These are phyloP conservation scores for Trichomalopsis sarcophagae DNA, from an alignment of 1,140 invertebrate genomes.

Conservation along the genomic window DNA sequence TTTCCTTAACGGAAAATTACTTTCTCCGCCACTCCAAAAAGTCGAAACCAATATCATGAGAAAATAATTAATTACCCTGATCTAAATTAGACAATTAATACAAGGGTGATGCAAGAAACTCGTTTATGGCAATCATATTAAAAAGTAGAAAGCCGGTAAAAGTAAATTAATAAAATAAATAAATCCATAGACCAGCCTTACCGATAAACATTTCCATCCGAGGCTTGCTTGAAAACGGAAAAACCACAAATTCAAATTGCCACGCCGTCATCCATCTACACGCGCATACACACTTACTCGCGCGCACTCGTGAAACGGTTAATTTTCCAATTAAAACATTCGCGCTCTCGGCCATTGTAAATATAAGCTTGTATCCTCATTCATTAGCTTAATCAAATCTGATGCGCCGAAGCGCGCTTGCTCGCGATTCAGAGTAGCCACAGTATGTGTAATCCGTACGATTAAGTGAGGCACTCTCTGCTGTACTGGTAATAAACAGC, in stretches of 20 bases:
- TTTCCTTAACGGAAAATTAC: too few species aligned
- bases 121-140: not conserved
- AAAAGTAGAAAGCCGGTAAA: not conserved
- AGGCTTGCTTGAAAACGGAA: not conserved
- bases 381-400: conserved; percentile 44
- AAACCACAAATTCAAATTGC: not conserved
- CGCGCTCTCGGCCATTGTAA: not conserved
- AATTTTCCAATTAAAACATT: conserved; percentile 36
- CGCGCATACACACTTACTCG: not conserved
- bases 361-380: conserved; percentile 33
- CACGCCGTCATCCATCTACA: too few species aligned
- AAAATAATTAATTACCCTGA: too few species aligned
- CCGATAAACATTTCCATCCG: not conserved
- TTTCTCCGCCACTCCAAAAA: too few species aligned
- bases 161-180: not conserved
- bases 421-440: not conserved
- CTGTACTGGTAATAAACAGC: conserved; percentile 35
- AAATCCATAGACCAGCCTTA: not conserved
- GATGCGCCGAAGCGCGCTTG: not conserved
- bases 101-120: not conserved
- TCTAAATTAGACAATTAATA: not conserved
- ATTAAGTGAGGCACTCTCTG: not conserved
- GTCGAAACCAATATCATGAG: too few species aligned
- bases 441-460: not conserved
- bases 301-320: not conserved